Percentiles rank a stretch among this genome's conserved stretches.
Evolutionary conservation across 2,797 vertebrate genomes (phyloP).

Genomic region (Graptemys geographica): DNA sequence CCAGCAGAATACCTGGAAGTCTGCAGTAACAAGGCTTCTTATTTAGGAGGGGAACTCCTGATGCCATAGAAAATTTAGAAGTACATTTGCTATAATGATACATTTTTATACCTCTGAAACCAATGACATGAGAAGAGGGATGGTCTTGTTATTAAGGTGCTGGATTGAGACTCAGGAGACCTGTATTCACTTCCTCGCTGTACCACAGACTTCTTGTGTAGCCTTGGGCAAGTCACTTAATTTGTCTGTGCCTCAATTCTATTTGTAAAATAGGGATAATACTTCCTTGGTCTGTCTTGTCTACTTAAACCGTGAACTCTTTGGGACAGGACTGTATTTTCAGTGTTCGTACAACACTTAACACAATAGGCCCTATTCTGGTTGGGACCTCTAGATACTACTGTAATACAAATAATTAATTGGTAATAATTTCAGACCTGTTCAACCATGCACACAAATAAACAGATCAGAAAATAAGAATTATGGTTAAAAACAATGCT

Average conservation of each 20-base stretch:
- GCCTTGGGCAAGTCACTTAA: fast-evolving
- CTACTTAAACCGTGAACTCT: background rate
- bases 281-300: background rate
- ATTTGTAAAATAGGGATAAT: background rate
- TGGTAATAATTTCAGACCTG: background rate
- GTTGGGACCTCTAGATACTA: background rate
- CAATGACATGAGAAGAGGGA: background rate
- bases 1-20: fast-evolving
- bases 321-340: background rate
- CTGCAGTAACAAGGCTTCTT: background rate
- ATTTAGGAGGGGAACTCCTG: fast-evolving
- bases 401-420: background rate
- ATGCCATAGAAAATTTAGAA: background rate
- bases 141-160: background rate
- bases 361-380: fast-evolving
- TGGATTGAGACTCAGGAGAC: background rate
- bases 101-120: fast-evolving
- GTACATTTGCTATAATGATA: background rate
- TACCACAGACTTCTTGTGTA: background rate
- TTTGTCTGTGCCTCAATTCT: fast-evolving
- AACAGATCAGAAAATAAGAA: background rate
- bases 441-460: fast-evolving
- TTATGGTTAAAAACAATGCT: fast-evolving
- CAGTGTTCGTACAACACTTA: fast-evolving
- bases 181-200: background rate